Conservation (phyloP, 2,797 vertebrate species). For the Bradypodion pumilum region DNA sequence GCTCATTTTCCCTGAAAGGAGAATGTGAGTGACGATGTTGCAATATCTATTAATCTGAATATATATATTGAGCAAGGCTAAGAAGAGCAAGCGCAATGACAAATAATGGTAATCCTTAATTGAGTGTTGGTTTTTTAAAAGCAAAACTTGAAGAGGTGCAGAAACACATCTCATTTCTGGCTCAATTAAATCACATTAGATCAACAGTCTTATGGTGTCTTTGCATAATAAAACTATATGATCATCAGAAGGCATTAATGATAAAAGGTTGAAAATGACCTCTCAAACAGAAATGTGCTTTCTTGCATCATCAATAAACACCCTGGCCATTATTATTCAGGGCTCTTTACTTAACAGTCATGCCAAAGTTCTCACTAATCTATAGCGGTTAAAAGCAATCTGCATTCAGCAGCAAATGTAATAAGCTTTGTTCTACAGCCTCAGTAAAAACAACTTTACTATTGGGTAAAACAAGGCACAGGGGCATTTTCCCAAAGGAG, state of each 20-base stretch:
- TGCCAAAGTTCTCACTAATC: neutral
- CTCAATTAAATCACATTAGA: neutral
- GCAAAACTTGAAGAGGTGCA: neutral
- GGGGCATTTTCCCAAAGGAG: slow-evolving; percentile 2
- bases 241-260: neutral
- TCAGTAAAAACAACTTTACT: slow-evolving; percentile 9
- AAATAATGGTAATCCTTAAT: neutral
- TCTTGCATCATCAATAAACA: neutral
- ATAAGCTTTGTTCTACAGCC: neutral
- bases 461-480: neutral
- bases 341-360: neutral
- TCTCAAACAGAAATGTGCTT: neutral
- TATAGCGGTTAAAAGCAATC: neutral
- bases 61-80: neutral
- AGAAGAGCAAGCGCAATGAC: neutral
- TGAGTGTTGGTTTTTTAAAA: neutral
- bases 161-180: neutral
- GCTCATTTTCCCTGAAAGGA: neutral
- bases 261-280: neutral
- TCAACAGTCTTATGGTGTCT: no score
- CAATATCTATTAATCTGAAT: neutral
- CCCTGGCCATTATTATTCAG: neutral
- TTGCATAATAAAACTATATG: neutral
- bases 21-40: neutral
- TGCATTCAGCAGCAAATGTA: neutral